Base-by-base conservation (phyloP, 2,888 invertebrate species). In the Stictocephala bisonia region DNA sequence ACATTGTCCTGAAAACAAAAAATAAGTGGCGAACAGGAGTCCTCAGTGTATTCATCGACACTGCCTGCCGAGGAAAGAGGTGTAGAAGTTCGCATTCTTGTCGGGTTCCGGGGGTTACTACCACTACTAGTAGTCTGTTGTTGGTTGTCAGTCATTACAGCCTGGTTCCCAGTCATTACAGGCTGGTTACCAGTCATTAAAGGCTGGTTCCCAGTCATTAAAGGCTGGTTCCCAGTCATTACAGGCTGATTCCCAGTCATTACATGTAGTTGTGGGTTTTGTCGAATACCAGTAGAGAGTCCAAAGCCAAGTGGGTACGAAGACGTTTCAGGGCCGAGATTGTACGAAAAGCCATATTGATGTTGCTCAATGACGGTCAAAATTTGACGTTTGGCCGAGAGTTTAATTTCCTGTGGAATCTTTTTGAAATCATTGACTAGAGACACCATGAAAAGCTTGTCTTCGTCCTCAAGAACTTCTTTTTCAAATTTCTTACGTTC, bases 371-470 rank as follows among this genome's bases (percentile, higher is more conserved):
- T 53, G 26, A 53, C 53, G 26, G 53, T 27, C 53, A 53, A 26
- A 53, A 27, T 53, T n/a, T 53, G 53, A 3, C 53, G 53, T 53
- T 53, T 53, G 9, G 53, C 53, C 2, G 53, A 53, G 6, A 53
- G 26, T 53, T 53, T 53, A 1, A 53, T 3, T 3, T 53, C 26
- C 27, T 53, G 26, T 26, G 53, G 53, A 7, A 26, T 53, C 15
- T 53, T 53, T 53, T 53, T 53, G 7, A 53, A 53, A 24, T 53
- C 53, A n/a, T 53, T 53, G 53, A 53, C 53, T 2, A 26, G 27
- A 53, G 53, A 53, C 53, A 53, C n/a, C 53, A 53, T 53, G 27
- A 53, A 53, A 3, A 53, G 53, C 26, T 50, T 50, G 50, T 50
- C 50, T 50, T 50, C 50, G 50, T 50, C 50, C 18, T 50, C 3